Conservation (phyloP, 23 tunicate genomes). For the Halocynthia aurantium region DNA sequence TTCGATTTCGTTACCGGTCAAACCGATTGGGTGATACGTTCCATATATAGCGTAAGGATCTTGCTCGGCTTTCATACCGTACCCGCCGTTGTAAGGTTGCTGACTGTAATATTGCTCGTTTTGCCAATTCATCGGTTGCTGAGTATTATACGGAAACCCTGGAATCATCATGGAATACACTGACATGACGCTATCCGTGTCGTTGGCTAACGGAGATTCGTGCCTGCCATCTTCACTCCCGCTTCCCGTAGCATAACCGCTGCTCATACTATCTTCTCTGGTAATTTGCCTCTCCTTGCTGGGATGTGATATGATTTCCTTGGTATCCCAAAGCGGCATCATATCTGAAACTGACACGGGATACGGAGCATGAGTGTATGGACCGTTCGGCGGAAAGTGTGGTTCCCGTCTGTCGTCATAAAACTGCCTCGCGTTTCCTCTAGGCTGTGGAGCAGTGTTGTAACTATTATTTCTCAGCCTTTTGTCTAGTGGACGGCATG, state of each 20-base stretch:
- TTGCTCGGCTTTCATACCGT: not conserved
- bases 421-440: not conserved
- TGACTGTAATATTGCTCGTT: not conserved
- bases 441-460: not conserved
- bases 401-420: not conserved
- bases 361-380: not conserved
- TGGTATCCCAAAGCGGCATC: constrained; percentile 8
- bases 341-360: not conserved
- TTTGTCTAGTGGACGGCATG: not conserved
- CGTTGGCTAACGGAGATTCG: not conserved
- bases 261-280: constrained; percentile 61
- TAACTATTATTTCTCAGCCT: not conserved
- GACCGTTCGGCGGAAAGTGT: not conserved
- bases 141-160: not conserved
- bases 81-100: not conserved
- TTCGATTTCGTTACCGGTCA: constrained; percentile 1
- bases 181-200: constrained; percentile 13
- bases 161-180: not conserved
- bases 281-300: constrained; percentile 2
- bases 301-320: not conserved
- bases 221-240: constrained; percentile 26
- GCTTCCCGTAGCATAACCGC: constrained; percentile 90
- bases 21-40: not conserved
- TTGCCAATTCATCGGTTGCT: constrained; percentile 8
- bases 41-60: constrained; percentile 19